Evolutionary conservation across 37 sponge, comb jelly and placozoan species (phyloP), one percentile per base, ranked within the genome.

Genomic region (Cladorhizidae sp.): DNA sequence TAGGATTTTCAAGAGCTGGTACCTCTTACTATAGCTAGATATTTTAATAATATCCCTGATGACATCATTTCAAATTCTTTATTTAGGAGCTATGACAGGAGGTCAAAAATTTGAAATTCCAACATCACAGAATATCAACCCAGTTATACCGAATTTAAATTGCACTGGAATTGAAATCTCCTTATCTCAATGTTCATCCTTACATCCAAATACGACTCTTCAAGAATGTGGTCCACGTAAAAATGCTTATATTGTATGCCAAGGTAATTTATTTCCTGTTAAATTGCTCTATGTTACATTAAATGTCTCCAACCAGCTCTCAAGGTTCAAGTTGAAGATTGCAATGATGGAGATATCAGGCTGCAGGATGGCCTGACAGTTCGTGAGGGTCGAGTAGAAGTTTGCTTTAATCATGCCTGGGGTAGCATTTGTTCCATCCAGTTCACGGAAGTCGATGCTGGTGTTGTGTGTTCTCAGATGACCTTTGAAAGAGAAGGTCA

Each of bases 371-470:
- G 79, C 7, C n/a, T 5, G 1, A 78, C 35, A 29, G 67, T 64
- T 33, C 62, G 79, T 25, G 79, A 78, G 32, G 79, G 79, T 22
- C 40, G 79, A 49, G 67, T 78, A 18, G 79, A 78, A 49, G 79
- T 78, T 31, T 78, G 79, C 33, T n/a, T 63, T 31, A 78, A 78
- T 29, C 29, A 78, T 11, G 79, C 79, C 2, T 78, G 79, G 79
- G 79, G 79, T 6, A 65, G 67, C n/a, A 40, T 78, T 40, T 78
- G 79, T 26, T 25, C 21, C 2, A 23, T 1, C 3, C 52, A 63
- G 31, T 78, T 63, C 51, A 51, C 67, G 8, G 15, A 22, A 26
- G 36, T n/a, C 18, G 79, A 62, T 49, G 79, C 79, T 33, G 21
- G 20, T 9, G 64, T 78, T 49, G 49, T 50, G 17, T 78, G 79